Base-by-base conservation (phyloP, 2,888 invertebrate species). In the Macrosiphum euphorbiae region DNA sequence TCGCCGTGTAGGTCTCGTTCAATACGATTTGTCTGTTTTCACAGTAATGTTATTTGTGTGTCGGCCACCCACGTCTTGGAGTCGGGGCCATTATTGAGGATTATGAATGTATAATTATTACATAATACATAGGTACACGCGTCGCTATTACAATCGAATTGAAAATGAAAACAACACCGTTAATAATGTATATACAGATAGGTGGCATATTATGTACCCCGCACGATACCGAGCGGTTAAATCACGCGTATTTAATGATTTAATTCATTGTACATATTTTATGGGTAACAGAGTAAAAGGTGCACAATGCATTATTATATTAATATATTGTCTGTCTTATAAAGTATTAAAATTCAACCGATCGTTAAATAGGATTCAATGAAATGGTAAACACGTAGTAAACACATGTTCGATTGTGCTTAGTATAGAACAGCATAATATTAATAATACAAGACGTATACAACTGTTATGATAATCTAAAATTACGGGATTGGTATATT, bases 21-120 rank as follows among this genome's bases (percentile, higher is more conserved):
- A 35, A 78, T 78, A 35, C 24, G 35, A 78, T 78, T 78, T 35
- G 35, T 35, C 20, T 20, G 35, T 78, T 78, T 78, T 35, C 78
- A 35, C 35, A 20, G 35, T 78, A 78, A 78, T 78, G 78, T 78
- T 20, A 35, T 78, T 78, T 35, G 78, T 35, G 35, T 24, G 35
- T 78, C 35, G 78, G 78, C 78, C 78, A 78, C 78, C 78, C 78
- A 78, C 78, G 78, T 78, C 78, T 35, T 20, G 2, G 8, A 35
- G 78, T 78, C 35, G 3, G 78, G 78, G 78, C 35, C 47, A 0
- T 47, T 7, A 78, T 78, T 35, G 35, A 35, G 35, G 20, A 78
- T 78, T 78, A 78, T 78, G 78, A 78, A 78, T 78, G 1, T 47
- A 78, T 78, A 78, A 78, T 78, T 78, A 78, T 78, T 78, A 78